Percentiles rank a stretch among this genome's conserved stretches.
These are phyloP conservation scores for Aradus depressus DNA, from an alignment of 2,888 invertebrate species.

Conservation along the genomic window DNA sequence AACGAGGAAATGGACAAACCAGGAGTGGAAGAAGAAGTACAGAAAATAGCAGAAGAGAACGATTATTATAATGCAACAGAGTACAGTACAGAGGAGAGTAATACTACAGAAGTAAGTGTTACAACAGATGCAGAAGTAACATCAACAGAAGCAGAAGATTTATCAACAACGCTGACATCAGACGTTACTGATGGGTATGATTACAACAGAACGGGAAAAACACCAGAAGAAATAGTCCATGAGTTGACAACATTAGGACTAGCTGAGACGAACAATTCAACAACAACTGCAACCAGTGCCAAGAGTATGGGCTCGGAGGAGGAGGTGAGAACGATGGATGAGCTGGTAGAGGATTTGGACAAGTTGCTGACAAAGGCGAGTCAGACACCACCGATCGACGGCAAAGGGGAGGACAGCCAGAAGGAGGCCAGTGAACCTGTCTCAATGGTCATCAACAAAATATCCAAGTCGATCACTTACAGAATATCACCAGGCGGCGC, in stretches of 20 bases:
- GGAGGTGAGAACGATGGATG: no score
- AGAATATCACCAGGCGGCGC: conserved; percentile 25
- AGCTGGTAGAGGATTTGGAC: no score
- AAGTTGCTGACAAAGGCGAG: no score
- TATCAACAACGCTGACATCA: no score
- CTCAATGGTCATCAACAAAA: conserved; percentile 27
- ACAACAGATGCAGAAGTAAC: no score
- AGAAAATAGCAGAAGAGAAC: background rate
- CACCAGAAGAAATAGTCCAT: conserved; percentile 26
- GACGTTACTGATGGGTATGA: no score
- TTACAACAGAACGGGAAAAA: conserved; percentile 18
- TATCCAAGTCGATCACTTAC: conserved; percentile 27
- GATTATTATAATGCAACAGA: no score
- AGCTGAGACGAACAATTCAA: conserved; percentile 13
- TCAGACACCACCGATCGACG: conserved; percentile 8
- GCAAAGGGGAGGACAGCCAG: conserved; percentile 7
- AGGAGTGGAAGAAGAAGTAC: background rate
- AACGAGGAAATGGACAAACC: background rate
- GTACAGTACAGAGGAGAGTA: no score
- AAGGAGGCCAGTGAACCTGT: conserved; percentile 20
- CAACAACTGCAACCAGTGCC: conserved; percentile 11
- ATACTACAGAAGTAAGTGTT: no score
- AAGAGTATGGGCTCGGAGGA: no score
- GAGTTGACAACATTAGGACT: conserved; percentile 23
- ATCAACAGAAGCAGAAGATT: no score